Evolutionary conservation across 2,888 invertebrate species (phyloP), one percentile per base, ranked within the genome.

Genomic region (Perizoma affinitatum): DNA sequence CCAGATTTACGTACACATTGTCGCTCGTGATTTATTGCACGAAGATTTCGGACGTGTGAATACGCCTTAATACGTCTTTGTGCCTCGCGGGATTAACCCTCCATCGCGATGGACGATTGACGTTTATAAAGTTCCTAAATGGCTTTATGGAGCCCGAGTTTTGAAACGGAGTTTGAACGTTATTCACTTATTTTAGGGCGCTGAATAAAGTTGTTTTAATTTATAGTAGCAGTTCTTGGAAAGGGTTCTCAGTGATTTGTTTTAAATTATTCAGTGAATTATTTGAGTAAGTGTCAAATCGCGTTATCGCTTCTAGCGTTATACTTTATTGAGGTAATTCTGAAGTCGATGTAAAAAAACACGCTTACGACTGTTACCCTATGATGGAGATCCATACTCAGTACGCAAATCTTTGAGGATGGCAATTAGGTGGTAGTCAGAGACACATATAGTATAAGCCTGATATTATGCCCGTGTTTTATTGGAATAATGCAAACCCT

Each of bases 21-120:
- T 63, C 67, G 62, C 57, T 54, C 49, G 70, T 78, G 78, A 80
- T 79, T 75, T 78, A 80, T 77, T 73, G 71, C 66, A 53, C 57
- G 57, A 70, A 73, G 73, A 72, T 71, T 71, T 67, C 62, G 70
- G 67, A 70, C 72, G 74, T 71, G 73, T 74, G 74, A 74, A 79
- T 76, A 71, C 74, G 71, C 75, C 80, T 76, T 80, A 79, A 80
- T 79, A 74, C 70, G 71, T 72, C 76, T 74, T 74, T 77, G 61
- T 73, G 75, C 67, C 67, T 63, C 69, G 45, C 55, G 69, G 70
- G 72, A 70, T 76, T 76, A 74, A 75, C 76, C 76, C 75, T 65
- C 66, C 68, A 49, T 53, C 10, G 55, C 61, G 66, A 67, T 69
- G 70, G 70, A 61, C 74, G 72, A 78, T 74, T 71, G 72, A 73